Percentiles rank a stretch among this genome's conserved stretches.
These are phyloP conservation scores for Drosophila sucinea DNA, from an alignment of 1,140 invertebrate species.

Conservation along the genomic window DNA sequence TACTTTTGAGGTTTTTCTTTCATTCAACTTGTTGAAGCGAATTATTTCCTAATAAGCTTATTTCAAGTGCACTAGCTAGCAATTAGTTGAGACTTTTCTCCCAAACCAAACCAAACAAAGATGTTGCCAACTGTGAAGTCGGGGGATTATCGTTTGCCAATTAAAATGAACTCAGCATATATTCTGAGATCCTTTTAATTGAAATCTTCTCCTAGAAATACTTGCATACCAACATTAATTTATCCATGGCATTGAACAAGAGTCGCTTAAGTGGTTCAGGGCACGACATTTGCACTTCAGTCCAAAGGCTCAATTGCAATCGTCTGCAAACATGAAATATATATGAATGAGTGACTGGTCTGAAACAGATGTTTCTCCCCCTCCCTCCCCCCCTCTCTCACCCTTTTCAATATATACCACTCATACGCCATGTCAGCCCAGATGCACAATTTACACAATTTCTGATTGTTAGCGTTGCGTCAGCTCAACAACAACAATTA, in stretches of 20 bases:
- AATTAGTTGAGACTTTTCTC: background rate
- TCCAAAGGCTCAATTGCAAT: constrained; percentile 10
- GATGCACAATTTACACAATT: constrained; percentile 43
- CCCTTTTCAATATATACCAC: background rate
- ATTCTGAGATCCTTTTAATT: background rate
- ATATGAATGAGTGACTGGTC: constrained; percentile 25
- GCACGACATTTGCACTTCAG: constrained; percentile 19
- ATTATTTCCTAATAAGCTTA: constrained; percentile 53
- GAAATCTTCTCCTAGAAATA: background rate
- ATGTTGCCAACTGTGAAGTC: background rate
- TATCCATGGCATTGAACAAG: background rate
- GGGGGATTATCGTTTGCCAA: constrained; percentile 4
- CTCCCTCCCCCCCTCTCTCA: background rate
- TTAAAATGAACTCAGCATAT: background rate
- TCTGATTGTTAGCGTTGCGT: constrained; percentile 29
- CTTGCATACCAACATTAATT: background rate
- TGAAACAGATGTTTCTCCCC: constrained; percentile 12
- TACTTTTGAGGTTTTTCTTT: constrained; percentile 38
- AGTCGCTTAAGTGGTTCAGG: background rate
- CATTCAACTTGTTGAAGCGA: constrained; percentile 37
- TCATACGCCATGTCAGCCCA: constrained; percentile 1
- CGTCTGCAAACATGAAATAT: constrained; percentile 18
- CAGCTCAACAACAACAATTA: constrained; percentile 14
- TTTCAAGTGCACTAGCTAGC: constrained; percentile 9
- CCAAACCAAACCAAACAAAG: too few relatives aligned